Evolutionary conservation across 2,888 invertebrate species (phyloP).

Genomic region (Nematopogon swammerdamellus): DNA sequence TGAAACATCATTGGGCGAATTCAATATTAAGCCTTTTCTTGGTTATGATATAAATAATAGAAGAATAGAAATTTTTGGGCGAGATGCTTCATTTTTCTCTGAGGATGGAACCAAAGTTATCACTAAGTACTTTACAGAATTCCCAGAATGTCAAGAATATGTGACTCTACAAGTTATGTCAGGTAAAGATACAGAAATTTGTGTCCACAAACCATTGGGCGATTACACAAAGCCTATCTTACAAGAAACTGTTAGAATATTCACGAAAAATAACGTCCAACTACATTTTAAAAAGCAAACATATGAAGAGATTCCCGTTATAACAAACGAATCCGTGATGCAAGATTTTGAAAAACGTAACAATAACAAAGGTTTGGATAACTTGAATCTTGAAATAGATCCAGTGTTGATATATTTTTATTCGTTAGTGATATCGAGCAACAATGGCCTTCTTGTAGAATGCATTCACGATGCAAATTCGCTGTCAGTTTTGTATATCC

Average conservation of each 20-base stretch:
- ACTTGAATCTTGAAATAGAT: not conserved
- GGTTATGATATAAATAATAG: slow-evolving; percentile 41
- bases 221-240: slow-evolving; percentile 19
- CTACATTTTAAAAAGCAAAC: slow-evolving; percentile 33
- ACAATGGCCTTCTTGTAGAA: slow-evolving; percentile 41
- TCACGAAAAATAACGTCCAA: slow-evolving; percentile 28
- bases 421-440: slow-evolving; percentile 36
- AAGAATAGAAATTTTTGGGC: slow-evolving; percentile 42
- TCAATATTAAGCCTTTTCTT: slow-evolving; percentile 17
- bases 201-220: slow-evolving; percentile 34
- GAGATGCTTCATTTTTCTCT: slow-evolving; percentile 35
- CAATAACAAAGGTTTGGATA: too few relatives aligned
- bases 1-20: too few relatives aligned
- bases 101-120: slow-evolving; percentile 34
- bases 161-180: slow-evolving; percentile 28
- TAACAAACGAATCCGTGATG: slow-evolving; percentile 5
- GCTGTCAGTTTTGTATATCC: slow-evolving; percentile 31
- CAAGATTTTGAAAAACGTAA: too few relatives aligned
- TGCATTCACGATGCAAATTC: slow-evolving; percentile 32
- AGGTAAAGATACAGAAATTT: slow-evolving; percentile 36
- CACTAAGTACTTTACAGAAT: slow-evolving; percentile 29
- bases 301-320: slow-evolving; percentile 17
- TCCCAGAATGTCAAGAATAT: slow-evolving; percentile 36
- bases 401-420: too few relatives aligned
- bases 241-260: slow-evolving; percentile 30